A percentile compares a stretch with the other conserved stretches of the same genome.
phyloP scores from a whole-genome alignment of 2,888 invertebrate species.

The Ochropleura plecta region DNA sequence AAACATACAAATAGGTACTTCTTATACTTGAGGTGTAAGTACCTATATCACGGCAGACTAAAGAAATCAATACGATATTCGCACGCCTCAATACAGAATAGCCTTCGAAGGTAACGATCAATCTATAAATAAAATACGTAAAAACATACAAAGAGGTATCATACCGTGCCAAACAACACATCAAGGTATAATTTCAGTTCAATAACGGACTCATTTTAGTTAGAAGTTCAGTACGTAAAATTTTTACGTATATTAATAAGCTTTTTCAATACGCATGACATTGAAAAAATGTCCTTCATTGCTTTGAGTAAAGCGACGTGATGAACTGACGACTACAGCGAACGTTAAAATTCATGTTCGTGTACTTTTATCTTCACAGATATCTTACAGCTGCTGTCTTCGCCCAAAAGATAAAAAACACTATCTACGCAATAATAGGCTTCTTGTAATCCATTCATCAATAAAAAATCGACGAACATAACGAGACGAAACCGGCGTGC shows the following conservation, averaged over 20 bases:
- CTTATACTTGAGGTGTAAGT: not conserved
- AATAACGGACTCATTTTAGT: no score
- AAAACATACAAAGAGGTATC: no score
- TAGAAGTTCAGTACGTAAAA: no score
- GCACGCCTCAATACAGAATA: conserved; percentile 1
- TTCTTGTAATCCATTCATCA: conserved; percentile 1
- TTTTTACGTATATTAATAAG: no score
- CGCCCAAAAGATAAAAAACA: not conserved
- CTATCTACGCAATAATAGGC: not conserved
- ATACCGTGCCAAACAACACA: no score
- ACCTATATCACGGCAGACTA: not conserved
- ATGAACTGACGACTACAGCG: no score
- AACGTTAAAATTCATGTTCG: not conserved
- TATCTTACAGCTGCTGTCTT: not conserved
- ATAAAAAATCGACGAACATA: conserved; percentile 5
- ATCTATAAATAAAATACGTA: conserved; percentile 12
- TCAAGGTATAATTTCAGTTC: no score
- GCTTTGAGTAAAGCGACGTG: no score
- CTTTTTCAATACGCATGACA: no score
- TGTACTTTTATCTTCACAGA: not conserved
- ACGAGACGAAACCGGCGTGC: conserved; percentile 1
- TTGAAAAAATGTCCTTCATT: no score
- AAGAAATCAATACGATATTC: not conserved
- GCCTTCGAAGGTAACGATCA: conserved; percentile 24
- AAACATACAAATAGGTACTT: no score